Base-by-base conservation (phyloP, 2,797 vertebrate species). In the Cercopithecus neglectus region DNA sequence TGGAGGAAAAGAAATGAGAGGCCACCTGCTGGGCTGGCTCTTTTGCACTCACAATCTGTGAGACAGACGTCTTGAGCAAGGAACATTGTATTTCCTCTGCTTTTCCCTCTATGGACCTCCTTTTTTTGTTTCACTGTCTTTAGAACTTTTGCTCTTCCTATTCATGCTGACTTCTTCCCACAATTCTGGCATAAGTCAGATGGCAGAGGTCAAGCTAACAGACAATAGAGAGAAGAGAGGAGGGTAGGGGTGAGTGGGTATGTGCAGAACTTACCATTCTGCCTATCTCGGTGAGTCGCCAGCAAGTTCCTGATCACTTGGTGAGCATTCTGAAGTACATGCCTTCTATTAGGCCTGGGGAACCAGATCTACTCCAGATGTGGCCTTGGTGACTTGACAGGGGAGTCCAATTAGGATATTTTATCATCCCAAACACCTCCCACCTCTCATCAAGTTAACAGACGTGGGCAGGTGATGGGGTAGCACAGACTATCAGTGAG, bases 401-500 rank as follows among this genome's bases (percentile, higher is more conserved):
- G 14, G 5, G 8, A 36, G 22, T 83, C 89, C 16, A 33, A 33
- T 44, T 8, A 57, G 79, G 91, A 41, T 30, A 13, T n/a, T 33
- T 22, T n/a, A 41, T 50, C 26, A 28, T 86, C 53, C 28, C 53
- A 28, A 36, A 33, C 0, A 0, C 13, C 30, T 10, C 33, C 59
- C 9, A 24, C 39, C 84, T n/a, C 8, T 70, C 6, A 0, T 79
- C n/a, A 1, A 72, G 64, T 13, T 39, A 48, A 22, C 12, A 41
- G 72, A 36, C 8, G 0, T 11, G 8, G 4, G 21, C 79, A 50
- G 80, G 80, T 30, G 44, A 22, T 4, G 50, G 75, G 8, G 36
- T 17, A 11, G 30, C 33, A 10, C 5, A 26, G 61, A 17, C 76
- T 2, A 0, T 33, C n/a, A 0, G 0, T 33, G 76, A 74, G 78